Conservation (phyloP, 2,888 invertebrate genomes). For the Steinernema carpocapsae region DNA sequence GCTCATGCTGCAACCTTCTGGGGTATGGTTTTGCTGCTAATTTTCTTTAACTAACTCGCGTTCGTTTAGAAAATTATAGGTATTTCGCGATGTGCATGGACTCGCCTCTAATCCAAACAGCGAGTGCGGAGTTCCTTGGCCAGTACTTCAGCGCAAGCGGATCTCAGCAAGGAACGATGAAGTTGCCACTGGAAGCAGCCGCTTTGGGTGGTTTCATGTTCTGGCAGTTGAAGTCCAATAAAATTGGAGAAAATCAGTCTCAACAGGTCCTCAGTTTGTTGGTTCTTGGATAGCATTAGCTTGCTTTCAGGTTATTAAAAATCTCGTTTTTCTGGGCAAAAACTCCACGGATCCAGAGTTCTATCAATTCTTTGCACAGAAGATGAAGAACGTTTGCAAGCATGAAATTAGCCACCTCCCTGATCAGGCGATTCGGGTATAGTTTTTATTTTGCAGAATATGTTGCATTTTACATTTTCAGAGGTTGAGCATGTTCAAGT, state of each 20-base stretch:
- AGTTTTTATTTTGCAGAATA: slow-evolving; percentile 36
- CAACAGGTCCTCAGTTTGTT: slow-evolving; percentile 44
- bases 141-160: neutral
- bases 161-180: neutral
- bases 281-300: slow-evolving; percentile 36
- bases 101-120: neutral
- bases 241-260: slow-evolving; percentile 44
- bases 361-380: slow-evolving; percentile 40
- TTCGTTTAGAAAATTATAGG: neutral
- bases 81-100: slow-evolving; percentile 16
- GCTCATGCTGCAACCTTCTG: neutral
- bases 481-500: slow-evolving; percentile 60
- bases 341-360: slow-evolving; percentile 41
- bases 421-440: slow-evolving; percentile 29
- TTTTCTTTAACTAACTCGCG: neutral
- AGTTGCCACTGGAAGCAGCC: neutral
- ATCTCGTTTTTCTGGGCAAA: slow-evolving; percentile 46
- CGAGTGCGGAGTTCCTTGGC: neutral
- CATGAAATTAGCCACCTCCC: slow-evolving; percentile 47
- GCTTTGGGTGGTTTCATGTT: slow-evolving; percentile 44
- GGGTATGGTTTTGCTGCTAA: neutral
- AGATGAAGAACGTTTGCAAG: slow-evolving; percentile 50
- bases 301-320: slow-evolving; percentile 48
- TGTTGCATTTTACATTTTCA: slow-evolving; percentile 44
- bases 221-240: slow-evolving; percentile 47